Conservation (phyloP, 2,113 vertebrate species). For the Notechis scutatus region DNA sequence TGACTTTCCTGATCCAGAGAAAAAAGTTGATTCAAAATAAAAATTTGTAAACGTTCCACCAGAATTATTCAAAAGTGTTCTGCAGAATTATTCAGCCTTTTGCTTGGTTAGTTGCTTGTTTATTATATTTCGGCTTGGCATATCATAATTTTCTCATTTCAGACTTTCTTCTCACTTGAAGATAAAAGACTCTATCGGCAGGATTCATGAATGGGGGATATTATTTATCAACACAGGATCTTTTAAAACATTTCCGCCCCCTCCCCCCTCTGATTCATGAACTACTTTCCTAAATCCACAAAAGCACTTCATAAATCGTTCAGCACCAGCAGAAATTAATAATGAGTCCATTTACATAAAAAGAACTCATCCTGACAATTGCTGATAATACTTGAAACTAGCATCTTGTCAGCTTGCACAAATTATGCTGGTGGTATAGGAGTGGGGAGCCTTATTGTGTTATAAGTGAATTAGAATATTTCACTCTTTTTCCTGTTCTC, state of each 20-base stretch:
- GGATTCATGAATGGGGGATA: slow-evolving; percentile 72
- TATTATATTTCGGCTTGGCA: slow-evolving; percentile 29
- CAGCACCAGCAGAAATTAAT: slow-evolving; percentile 74
- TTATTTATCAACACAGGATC: slow-evolving; percentile 73
- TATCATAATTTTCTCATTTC: slow-evolving; percentile 56
- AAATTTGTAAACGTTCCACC: not conserved
- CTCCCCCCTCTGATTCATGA: slow-evolving; percentile 71
- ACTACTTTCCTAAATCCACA: slow-evolving; percentile 69
- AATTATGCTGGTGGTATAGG: slow-evolving; percentile 55
- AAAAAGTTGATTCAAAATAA: not conserved
- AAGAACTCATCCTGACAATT: slow-evolving; percentile 70
- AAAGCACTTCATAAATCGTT: slow-evolving; percentile 76
- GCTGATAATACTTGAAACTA: slow-evolving; percentile 63
- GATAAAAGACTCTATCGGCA: slow-evolving; percentile 67
- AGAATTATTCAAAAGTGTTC: slow-evolving; percentile 28
- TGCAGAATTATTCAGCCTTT: slow-evolving; percentile 43
- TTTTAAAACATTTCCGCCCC: slow-evolving; percentile 68
- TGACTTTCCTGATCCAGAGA: not conserved
- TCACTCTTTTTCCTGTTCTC: not conserved
- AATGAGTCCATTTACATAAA: slow-evolving; percentile 76
- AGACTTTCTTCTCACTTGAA: slow-evolving; percentile 55
- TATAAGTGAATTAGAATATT: slow-evolving; percentile 53
- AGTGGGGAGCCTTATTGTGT: slow-evolving; percentile 48
- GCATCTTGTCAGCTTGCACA: slow-evolving; percentile 49
- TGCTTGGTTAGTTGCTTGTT: not conserved